Evolutionary conservation across 2,113 vertebrate species (phyloP), one percentile per base, ranked within the genome.

Genomic region (Gymnobelideus leadbeateri): DNA sequence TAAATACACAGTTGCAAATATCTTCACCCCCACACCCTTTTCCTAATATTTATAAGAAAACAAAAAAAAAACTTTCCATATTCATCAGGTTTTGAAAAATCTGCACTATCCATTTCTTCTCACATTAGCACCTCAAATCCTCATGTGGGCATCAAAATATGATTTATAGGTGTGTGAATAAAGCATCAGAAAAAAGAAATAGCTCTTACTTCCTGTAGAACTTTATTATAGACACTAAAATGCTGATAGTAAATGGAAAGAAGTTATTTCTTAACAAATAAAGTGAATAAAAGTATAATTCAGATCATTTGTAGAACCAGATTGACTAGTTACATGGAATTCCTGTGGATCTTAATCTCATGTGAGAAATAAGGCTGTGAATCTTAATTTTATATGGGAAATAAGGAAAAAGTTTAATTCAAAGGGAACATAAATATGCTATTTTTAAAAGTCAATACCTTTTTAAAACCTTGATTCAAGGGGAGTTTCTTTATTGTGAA

Each of bases 31-130:
- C 55, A 28, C 8, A 57, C 26, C 8, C 8, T 28, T 28, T 26
- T 93, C 49, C 50, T 51, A 92, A 91, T 57, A 89, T 54, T 94
- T 31, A 90, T 51, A 92, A 3, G 10, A 21, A n/a, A 90, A 46
- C 9, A 84, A 52, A 7, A 52, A 7, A 51, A 61, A 51, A 7
- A 51, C 52, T 43, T 55, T 94, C 61, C 16, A 61, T 28, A 95
- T 77, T 49, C 37, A 92, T 96, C 92, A 37, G 2, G 11, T 68
- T 68, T 68, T 37, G 54, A 91, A 94, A 93, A 94, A n/a, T n/a
- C 31, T 25, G 8, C 28, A 31, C 0, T 92, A 6, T 51, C 90
- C 26, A 2, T 11, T 92, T 14, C 26, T 93, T 95, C 51, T 61
- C 50, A 54, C 19, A 57, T 94, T 47, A 53, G 2, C 7, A 92